phyloP scores from a whole-genome alignment of 2,113 vertebrate species.

The Laterallus jamaicensis region DNA sequence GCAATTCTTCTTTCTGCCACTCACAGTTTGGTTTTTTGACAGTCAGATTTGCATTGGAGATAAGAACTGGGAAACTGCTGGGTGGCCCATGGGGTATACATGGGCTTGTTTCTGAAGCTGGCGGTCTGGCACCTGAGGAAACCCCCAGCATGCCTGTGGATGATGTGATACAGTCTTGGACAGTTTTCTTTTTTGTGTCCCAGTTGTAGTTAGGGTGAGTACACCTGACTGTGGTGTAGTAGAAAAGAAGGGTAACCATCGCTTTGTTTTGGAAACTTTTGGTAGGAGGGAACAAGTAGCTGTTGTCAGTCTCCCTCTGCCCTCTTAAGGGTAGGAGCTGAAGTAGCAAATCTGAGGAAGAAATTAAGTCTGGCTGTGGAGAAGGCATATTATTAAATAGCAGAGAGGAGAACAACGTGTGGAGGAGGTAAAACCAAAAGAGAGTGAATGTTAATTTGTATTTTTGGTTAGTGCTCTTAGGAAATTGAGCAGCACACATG shows the following conservation, averaged over 20 bases:
- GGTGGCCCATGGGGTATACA: not conserved
- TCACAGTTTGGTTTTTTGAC: not conserved
- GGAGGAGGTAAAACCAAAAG: not conserved
- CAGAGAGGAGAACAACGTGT: not conserved
- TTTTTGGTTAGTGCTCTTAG: not conserved
- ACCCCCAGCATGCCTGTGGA: not conserved
- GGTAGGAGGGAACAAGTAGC: not conserved
- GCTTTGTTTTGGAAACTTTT: not conserved
- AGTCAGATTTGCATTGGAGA: not conserved
- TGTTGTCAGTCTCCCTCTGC: not conserved
- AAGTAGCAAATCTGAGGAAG: not conserved
- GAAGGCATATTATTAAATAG: not conserved
- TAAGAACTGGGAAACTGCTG: not conserved
- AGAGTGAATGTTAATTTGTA: not conserved
- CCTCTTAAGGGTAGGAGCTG: not conserved
- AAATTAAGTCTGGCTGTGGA: not conserved
- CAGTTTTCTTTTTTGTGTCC: not conserved
- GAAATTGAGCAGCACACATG: not conserved
- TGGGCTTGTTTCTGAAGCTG: not conserved
- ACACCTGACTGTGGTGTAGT: not conserved
- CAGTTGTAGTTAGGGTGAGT: not conserved
- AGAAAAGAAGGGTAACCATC: not conserved
- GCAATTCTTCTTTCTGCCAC: not conserved
- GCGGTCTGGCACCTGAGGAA: not conserved
- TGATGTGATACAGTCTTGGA: not conserved